Base-by-base conservation (phyloP, 2,113 vertebrate genomes). In the Albula goreensis region DNA sequence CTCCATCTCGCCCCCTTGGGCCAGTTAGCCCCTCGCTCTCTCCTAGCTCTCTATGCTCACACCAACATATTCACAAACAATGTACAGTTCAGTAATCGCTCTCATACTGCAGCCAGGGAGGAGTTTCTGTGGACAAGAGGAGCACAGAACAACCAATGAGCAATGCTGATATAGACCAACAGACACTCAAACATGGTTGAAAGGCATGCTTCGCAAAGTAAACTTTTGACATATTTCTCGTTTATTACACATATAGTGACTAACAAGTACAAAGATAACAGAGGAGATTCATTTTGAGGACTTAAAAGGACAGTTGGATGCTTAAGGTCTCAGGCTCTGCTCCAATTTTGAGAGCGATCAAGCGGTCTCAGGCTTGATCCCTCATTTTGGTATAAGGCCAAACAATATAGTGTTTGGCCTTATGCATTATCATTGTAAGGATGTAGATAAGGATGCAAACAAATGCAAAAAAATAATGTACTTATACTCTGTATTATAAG, bases 41-140 rank as follows among this genome's bases (percentile, higher is more conserved):
- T 77, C 74, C 56, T 41, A 57, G 87, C 86, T 91, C 87, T 91
- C 90, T 91, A 87, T 90, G 89, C 91, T 93, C 91, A 89, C 90
- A 70, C 78, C 88, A 90, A 85, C 91, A 89, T 95, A 95, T 95
- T 95, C 93, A 95, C 94, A 95, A 93, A 89, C 92, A 94, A 94
- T 94, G 88, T 95, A 95, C 94, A 95, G 92, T 90, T 92, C 85
- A 87, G 88, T 89, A 87, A 86, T 51, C 81, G 87, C 84, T 74
- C 85, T 85, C 88, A 86, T 86, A 89, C 91, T 89, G 66, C 53
- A 19, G 85, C 86, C 87, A 10, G 51, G 85, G n/a, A 48, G 57
- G 83, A 22, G 53, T 89, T 91, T 95, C 94, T 95, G 93, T 81
- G 91, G 87, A 90, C 0, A 86, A 90, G 82, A 91, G 78, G 70